Conservation (phyloP, 2,113 vertebrate species). For the Dipodomys ordii region DNA sequence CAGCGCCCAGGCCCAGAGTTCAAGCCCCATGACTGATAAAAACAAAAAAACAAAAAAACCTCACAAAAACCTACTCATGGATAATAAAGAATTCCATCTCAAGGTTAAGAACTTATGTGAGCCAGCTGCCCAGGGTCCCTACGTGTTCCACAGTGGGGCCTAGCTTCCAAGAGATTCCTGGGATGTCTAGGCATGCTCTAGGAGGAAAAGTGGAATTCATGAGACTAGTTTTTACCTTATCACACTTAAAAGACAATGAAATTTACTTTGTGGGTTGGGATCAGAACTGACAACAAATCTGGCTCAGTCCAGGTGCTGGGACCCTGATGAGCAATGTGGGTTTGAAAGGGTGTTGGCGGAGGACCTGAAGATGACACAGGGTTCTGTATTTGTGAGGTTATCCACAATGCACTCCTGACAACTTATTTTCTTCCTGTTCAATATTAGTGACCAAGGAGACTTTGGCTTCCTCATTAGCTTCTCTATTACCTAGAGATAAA, state of each 20-base stretch:
- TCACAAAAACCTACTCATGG: no score
- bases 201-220: neutral
- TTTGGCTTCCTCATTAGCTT: neutral
- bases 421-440: neutral
- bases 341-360: neutral
- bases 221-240: neutral
- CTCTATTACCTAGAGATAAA: neutral
- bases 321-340: neutral
- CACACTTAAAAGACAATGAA: neutral
- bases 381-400: neutral
- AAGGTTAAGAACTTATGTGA: neutral
- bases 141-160: neutral
- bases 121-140: neutral
- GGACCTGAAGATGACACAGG: neutral
- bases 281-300: neutral
- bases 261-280: neutral
- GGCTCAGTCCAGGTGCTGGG: neutral
- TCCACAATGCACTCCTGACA: neutral
- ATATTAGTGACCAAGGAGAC: neutral
- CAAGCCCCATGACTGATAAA: no score
- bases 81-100: fast-evolving
- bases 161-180: no score
- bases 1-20: no score
- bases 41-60: no score
- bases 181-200: neutral